A percentile compares a stretch with the other conserved stretches of the same genome.
These are phyloP conservation scores for Notarius lentiginosus DNA, from an alignment of 2,113 vertebrate species.

Conservation along the genomic window DNA sequence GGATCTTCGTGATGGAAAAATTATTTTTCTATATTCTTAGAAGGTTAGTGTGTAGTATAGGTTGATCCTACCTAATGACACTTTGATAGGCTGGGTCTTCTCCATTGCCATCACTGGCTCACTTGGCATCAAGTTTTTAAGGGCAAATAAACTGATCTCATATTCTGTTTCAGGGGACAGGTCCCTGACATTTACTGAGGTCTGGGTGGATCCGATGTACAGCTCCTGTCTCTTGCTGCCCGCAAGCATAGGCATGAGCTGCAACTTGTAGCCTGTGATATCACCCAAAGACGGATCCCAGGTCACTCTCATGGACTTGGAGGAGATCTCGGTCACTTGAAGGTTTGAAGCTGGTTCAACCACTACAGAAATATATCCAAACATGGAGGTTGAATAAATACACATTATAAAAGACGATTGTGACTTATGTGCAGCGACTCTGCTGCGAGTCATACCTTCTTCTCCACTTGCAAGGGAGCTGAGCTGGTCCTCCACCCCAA, in stretches of 20 bases:
- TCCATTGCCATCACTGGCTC: conserved; percentile 85
- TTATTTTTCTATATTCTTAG: background rate
- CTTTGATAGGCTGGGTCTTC: conserved; percentile 90
- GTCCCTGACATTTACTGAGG: conserved; percentile 85
- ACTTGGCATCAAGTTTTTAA: conserved; percentile 88
- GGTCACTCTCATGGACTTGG: conserved; percentile 88
- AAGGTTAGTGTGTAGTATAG: background rate
- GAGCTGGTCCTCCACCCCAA: conserved; percentile 91
- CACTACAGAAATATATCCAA: conserved; percentile 69
- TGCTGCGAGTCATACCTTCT: conserved; percentile 81
- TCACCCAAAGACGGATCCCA: conserved; percentile 85
- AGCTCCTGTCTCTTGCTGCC: conserved; percentile 86
- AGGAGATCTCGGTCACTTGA: conserved; percentile 85
- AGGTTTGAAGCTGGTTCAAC: conserved; percentile 88
- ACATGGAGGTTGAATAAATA: background rate
- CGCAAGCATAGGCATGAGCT: conserved; percentile 84
- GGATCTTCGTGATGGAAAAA: background rate
- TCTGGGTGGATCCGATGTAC: conserved; percentile 84
- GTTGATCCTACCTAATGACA: conserved; percentile 81
- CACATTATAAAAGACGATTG: background rate
- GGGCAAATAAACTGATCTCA: conserved; percentile 88
- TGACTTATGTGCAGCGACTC: background rate
- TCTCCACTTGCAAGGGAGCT: conserved; percentile 85
- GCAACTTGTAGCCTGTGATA: conserved; percentile 90
- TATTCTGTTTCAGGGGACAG: conserved; percentile 92